Evolutionary conservation across 1,140 invertebrate species (phyloP).

Genomic region (Cecropterus lyciades): DNA sequence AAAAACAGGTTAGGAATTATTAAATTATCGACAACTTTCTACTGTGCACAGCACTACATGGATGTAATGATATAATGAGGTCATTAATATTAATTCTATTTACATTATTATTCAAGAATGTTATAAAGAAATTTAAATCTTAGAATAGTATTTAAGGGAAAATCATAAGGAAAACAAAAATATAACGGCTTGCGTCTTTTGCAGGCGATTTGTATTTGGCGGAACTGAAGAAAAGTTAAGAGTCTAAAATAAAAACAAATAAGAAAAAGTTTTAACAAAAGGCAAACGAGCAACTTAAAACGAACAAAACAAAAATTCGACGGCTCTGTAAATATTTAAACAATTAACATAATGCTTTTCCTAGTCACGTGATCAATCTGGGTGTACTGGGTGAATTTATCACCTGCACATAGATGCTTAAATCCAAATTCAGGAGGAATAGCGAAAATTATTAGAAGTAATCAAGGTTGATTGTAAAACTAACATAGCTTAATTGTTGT

Average conservation of each 20-base stretch:
- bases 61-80: slow-evolving; percentile 29
- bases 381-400: too few relatives aligned
- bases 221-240: slow-evolving; percentile 1
- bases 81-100: slow-evolving; percentile 25
- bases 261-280: slow-evolving; percentile 6
- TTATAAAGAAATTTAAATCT: not conserved
- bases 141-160: not conserved
- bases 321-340: slow-evolving; percentile 16
- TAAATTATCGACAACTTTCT: slow-evolving; percentile 18
- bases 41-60: slow-evolving; percentile 34
- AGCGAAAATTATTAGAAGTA: too few relatives aligned
- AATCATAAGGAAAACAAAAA: not conserved
- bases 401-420: too few relatives aligned
- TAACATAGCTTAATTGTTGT: too few relatives aligned
- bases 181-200: not conserved
- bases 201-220: slow-evolving; percentile 7
- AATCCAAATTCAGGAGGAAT: too few relatives aligned
- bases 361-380: too few relatives aligned
- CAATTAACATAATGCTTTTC: too few relatives aligned
- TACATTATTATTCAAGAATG: slow-evolving; percentile 7
- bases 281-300: slow-evolving; percentile 25
- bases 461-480: too few relatives aligned
- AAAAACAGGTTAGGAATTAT: slow-evolving; percentile 1
- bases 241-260: not conserved
- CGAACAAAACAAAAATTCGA: slow-evolving; percentile 15